Evolutionary conservation across 2,797 vertebrate genomes (phyloP), one percentile per base, ranked within the genome.

Genomic region (Chaetophractus vellerosus): DNA sequence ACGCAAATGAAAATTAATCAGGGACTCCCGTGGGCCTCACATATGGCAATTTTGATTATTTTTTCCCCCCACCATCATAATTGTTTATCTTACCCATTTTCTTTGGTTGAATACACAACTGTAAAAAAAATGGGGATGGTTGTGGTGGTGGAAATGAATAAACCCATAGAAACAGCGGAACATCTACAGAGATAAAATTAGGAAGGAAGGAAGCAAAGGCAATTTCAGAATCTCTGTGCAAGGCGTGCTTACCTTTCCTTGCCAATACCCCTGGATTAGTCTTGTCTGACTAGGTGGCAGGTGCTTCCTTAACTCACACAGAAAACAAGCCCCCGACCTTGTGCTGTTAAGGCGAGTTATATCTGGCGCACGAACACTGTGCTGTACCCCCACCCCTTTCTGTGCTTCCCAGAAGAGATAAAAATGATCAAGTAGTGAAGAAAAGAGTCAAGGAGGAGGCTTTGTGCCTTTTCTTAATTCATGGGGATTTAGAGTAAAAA

Each of bases 41-140:
- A 91, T 78, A 84, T 66, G 71, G 90, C 41, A 88, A 50, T 87
- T 96, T 93, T 81, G 81, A 92, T 78, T 88, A 45, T 95, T 45
- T 69, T 85, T 88, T 75, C 59, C 80, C 64, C 28, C 9, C 9
- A 66, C 52, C 76, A 86, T 63, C 90, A 76, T 90, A 94, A 93
- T 93, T 96, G 90, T 97, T 96, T 97, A 94, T 97, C 79, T 94
- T 96, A 92, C 89, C 96, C 79, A 80, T 97, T 97, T 97, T 96
- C 95, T 96, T 93, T 94, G 92, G 81, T 96, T 94, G 94, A 96
- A 95, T 94, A 96, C 80, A 95, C 12, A 89, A 72, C 26, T 45
- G 18, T 83, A 69, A 92, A 92, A 92, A 89, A 72, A 36, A 41
- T 9, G 1, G 55, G 45, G 88, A 38, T 55, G 38, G 45, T 55